Evolutionary conservation across 2,888 invertebrate species (phyloP).

Genomic region (Formica aserva): DNA sequence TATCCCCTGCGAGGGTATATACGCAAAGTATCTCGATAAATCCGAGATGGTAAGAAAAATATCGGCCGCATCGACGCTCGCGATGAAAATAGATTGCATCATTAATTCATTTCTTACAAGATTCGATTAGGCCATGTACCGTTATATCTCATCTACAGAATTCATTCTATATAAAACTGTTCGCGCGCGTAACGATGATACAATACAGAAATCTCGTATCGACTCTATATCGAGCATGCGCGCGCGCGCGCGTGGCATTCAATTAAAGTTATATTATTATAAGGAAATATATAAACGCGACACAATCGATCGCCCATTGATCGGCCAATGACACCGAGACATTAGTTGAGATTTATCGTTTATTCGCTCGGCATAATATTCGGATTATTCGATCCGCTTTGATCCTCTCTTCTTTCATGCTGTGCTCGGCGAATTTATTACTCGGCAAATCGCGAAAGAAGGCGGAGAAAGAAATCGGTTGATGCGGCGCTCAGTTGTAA

Average conservation of each 20-base stretch:
- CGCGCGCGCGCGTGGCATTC: background rate
- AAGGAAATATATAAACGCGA: conserved; percentile 21
- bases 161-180: background rate
- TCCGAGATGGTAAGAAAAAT: conserved; percentile 16
- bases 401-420: background rate
- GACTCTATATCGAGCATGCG: background rate
- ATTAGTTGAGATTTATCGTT: conserved; percentile 32
- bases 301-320: conserved; percentile 19
- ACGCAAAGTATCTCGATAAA: conserved; percentile 24
- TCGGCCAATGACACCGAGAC: conserved; percentile 17
- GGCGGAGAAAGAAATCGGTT: conserved; percentile 46
- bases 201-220: background rate
- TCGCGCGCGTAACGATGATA: background rate
- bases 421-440: conserved; percentile 59
- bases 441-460: conserved; percentile 56
- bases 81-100: conserved; percentile 10
- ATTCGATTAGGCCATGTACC: conserved; percentile 39
- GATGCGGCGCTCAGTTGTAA: conserved; percentile 49
- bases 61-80: conserved; percentile 10
- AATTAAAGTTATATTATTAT: conserved; percentile 30
- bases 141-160: conserved; percentile 22
- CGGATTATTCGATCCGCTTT: conserved; percentile 12
- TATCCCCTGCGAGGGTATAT: background rate
- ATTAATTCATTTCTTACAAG: conserved; percentile 35
- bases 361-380: background rate